Conservation (phyloP, 92 coral and sea anemone species). For the Pocillopora meandrina region DNA sequence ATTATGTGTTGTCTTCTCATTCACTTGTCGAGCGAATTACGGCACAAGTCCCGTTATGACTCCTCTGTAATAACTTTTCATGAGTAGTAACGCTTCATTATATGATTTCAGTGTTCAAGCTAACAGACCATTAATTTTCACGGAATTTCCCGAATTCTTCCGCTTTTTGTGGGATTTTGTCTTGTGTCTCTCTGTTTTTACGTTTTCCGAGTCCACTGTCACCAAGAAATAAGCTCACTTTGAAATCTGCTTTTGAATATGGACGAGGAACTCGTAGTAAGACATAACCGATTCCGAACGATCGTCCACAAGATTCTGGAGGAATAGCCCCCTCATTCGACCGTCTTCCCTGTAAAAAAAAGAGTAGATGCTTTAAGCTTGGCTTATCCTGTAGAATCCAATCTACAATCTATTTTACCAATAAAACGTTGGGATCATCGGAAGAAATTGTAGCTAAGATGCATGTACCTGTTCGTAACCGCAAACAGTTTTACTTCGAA, state of each 20-base stretch:
- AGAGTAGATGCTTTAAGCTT: not conserved
- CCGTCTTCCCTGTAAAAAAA: constrained; percentile 83
- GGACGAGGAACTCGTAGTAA: constrained; percentile 92
- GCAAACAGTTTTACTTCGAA: too few relatives aligned
- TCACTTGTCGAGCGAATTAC: not conserved
- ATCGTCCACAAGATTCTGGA: constrained; percentile 88
- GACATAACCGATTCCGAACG: constrained; percentile 99
- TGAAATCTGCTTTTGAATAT: constrained; percentile 89
- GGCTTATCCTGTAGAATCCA: too few relatives aligned
- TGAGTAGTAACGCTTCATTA: not conserved
- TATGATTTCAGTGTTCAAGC: not conserved
- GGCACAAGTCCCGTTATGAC: not conserved
- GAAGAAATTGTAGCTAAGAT: too few relatives aligned
- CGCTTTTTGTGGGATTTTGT: not conserved
- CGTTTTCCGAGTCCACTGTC: not conserved
- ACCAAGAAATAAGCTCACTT: constrained; percentile 35
- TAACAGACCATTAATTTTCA: not conserved
- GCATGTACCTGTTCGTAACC: too few relatives aligned
- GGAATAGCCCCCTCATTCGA: constrained; percentile 81
- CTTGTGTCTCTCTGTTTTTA: not conserved
- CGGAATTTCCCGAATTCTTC: not conserved
- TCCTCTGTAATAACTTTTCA: not conserved
- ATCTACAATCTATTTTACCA: too few relatives aligned
- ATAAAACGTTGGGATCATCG: too few relatives aligned
- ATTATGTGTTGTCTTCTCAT: not conserved